Evolutionary conservation across 2,888 invertebrate genomes (phyloP).

Genomic region (Caenorhabditis doughertyi): DNA sequence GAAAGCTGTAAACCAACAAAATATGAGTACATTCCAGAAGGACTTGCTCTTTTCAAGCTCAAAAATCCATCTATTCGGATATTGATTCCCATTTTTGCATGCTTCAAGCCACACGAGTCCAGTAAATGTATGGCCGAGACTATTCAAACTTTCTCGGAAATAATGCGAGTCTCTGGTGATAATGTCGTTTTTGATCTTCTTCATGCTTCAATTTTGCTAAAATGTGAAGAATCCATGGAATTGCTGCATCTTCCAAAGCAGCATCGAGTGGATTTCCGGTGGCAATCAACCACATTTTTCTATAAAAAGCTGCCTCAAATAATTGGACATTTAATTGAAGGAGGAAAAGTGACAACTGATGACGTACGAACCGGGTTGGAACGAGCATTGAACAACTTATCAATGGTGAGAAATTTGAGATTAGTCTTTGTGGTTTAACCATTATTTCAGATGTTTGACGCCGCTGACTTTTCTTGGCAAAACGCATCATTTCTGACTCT

Average conservation of each 20-base stretch:
- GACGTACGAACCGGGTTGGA: conserved; percentile 32
- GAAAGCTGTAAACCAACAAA: neutral
- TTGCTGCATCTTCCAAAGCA: conserved; percentile 38
- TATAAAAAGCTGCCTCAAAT: conserved; percentile 50
- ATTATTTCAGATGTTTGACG: conserved; percentile 40
- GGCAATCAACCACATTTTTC: conserved; percentile 56
- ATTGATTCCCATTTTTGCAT: conserved; percentile 47
- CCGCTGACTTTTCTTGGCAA: conserved; percentile 38
- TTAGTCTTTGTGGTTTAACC: neutral
- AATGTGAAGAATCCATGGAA: conserved; percentile 48
- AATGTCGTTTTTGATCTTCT: conserved; percentile 48
- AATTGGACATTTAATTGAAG: conserved; percentile 16
- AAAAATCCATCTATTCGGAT: conserved; percentile 45
- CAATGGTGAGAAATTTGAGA: conserved; percentile 24
- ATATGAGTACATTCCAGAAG: conserved; percentile 30
- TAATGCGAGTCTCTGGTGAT: conserved; percentile 26
- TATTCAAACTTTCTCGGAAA: conserved; percentile 31
- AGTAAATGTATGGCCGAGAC: conserved; percentile 31
- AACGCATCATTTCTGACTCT: conserved; percentile 45
- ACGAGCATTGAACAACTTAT: conserved; percentile 12
- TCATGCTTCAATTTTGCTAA: conserved; percentile 34
- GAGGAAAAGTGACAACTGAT: neutral
- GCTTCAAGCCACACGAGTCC: conserved; percentile 31
- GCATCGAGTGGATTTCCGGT: conserved; percentile 48
- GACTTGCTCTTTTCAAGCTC: conserved; percentile 14